Conservation (phyloP, 2,113 vertebrate genomes). For the Heterotilapia buettikoferi region DNA sequence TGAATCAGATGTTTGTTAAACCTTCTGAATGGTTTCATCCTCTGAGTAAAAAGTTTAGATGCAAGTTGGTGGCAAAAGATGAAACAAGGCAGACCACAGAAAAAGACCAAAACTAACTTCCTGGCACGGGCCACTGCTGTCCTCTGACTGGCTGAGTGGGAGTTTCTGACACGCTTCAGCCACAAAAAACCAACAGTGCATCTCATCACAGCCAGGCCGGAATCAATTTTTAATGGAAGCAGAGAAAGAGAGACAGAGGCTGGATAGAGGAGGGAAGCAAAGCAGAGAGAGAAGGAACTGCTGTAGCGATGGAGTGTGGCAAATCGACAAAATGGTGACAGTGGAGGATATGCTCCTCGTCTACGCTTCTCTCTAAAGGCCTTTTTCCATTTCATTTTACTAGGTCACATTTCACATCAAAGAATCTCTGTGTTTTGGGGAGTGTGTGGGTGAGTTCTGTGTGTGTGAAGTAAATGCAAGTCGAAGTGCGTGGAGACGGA, state of each 20-base stretch:
- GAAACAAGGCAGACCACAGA: not conserved
- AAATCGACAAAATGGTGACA: constrained; percentile 9
- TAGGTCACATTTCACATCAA: constrained; percentile 30
- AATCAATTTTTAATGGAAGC: not conserved
- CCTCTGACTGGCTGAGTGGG: not conserved
- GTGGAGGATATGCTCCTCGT: constrained; percentile 10
- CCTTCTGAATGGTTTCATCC: not conserved
- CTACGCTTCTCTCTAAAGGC: not conserved
- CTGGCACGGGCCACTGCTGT: not conserved
- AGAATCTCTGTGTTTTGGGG: not conserved
- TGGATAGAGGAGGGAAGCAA: not conserved
- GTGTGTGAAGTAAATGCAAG: not conserved
- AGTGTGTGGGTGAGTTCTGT: not conserved
- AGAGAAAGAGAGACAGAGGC: not conserved
- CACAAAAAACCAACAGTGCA: not conserved
- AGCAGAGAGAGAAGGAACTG: not conserved
- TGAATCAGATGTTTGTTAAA: not conserved
- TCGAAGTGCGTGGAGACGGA: not conserved
- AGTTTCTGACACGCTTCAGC: not conserved
- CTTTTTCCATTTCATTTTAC: constrained; percentile 21
- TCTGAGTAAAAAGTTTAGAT: not conserved
- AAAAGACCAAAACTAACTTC: not conserved
- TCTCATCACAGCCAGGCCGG: not conserved
- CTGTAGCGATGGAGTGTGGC: not conserved
- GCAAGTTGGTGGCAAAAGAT: not conserved